phyloP scores from a whole-genome alignment of 2,797 vertebrate genomes.

The Graptemys geographica region DNA sequence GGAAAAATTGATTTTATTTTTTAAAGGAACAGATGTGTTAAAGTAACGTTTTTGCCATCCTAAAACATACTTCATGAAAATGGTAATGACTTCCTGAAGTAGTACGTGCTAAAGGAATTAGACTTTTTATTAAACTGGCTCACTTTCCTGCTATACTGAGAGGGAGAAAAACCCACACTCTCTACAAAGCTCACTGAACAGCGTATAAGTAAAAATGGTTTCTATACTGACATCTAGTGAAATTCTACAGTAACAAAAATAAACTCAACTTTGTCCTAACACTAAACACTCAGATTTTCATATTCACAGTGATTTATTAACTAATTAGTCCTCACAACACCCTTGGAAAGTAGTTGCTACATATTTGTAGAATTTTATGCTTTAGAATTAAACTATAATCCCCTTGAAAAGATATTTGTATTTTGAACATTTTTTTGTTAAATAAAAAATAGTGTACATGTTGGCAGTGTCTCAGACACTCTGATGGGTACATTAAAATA shows the following conservation, averaged over 20 bases:
- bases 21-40: neutral
- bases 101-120: conserved; percentile 7
- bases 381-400: neutral
- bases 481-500: neutral
- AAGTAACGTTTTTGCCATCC: neutral
- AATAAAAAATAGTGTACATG: neutral
- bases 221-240: conserved; percentile 76
- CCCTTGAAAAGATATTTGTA: neutral
- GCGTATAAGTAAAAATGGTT: conserved; percentile 37
- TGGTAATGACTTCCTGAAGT: neutral
- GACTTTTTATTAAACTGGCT: neutral
- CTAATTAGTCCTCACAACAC: neutral
- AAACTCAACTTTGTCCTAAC: neutral
- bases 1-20: neutral
- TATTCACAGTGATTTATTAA: neutral
- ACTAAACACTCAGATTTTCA: neutral
- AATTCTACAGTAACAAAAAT: conserved; percentile 43
- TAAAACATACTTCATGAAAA: neutral
- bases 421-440: neutral
- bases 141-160: neutral
- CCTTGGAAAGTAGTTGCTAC: neutral
- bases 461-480: neutral
- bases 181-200: neutral
- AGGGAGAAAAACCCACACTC: neutral
- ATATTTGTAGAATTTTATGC: neutral